Base-by-base conservation (phyloP, 2,888 invertebrate genomes). In the Gibbula magus region DNA sequence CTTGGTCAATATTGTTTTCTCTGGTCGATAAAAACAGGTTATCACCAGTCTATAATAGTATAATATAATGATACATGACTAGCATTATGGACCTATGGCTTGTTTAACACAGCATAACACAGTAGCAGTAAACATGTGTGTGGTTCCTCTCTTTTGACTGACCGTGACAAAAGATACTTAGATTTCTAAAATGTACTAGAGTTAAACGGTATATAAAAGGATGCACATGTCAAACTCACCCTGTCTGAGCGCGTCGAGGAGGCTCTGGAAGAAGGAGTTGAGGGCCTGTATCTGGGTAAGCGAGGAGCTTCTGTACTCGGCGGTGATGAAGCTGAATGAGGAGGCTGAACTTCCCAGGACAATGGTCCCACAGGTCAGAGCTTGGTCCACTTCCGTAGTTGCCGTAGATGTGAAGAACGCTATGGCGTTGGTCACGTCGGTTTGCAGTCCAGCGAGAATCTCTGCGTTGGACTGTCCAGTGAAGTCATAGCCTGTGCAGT, bases 401-500 rank as follows among this genome's bases (percentile, higher is more conserved):
- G 53, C 75, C 22, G n/a, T 32, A 16, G 53, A 75, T 4, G 75
- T 53, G 54, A 75, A 75, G 75, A 53, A 75, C 22, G 16, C 32
- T 32, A 75, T 16, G n/a, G 53, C 29, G 18, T n/a, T 18, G 20
- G 53, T 25, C 8, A 75, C 75, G 54, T 54, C 75, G 0, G 54
- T 53, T 20, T 25, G 52, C 16, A 75, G 35, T n/a, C 20, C 53
- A 32, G 75, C 53, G 2, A 75, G 29, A 20, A 75, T 54, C 29
- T 52, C 75, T 18, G 75, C 25, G 18, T 75, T 54, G 13, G 54
- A 32, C n/a, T 75, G 53, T 13, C 53, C 54, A 53, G 32, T 35
- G 18, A 53, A 54, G 75, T 75, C 53, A 32, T 75, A 75, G 3
- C 22, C 75, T 16, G 75, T 29, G 22, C 75, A 75, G 75, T 75